A percentile compares a stretch with the other conserved stretches of the same genome.
Evolutionary conservation across 2,888 invertebrate genomes (phyloP).

Genomic region (Ptychoptera albimana): DNA sequence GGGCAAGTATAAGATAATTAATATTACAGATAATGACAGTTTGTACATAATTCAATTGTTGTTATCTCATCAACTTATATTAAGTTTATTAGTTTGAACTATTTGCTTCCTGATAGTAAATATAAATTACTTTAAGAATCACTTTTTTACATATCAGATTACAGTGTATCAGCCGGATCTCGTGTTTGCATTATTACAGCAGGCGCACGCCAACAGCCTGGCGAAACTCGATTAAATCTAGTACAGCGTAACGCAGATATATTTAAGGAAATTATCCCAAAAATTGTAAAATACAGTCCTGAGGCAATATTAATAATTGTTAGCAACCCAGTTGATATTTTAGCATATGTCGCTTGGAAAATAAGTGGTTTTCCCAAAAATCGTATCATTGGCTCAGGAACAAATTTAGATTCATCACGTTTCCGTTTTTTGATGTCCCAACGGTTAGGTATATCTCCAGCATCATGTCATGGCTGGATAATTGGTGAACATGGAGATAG

Average conservation of each 20-base stretch:
- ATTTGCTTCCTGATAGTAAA: background rate
- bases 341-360: constrained; percentile 93
- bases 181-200: constrained; percentile 80
- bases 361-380: constrained; percentile 76
- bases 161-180: constrained; percentile 59
- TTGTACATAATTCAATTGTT: constrained; percentile 19
- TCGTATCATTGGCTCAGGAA: constrained; percentile 81
- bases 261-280: constrained; percentile 72
- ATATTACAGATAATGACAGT: constrained; percentile 31
- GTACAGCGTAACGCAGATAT: constrained; percentile 86
- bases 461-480: constrained; percentile 81
- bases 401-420: constrained; percentile 82
- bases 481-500: constrained; percentile 91
- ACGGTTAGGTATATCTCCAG: constrained; percentile 61
- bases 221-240: constrained; percentile 71
- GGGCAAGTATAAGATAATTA: constrained; percentile 22
- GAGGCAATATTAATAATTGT: constrained; percentile 73
- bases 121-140: background rate
- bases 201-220: constrained; percentile 82
- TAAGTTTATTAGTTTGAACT: background rate
- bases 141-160: constrained; percentile 36
- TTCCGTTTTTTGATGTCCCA: constrained; percentile 80
- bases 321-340: constrained; percentile 83
- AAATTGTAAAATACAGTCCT: constrained; percentile 52
- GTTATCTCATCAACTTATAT: background rate